phyloP scores from a whole-genome alignment of 2,888 invertebrate genomes.

The Chloromyia formosa region DNA sequence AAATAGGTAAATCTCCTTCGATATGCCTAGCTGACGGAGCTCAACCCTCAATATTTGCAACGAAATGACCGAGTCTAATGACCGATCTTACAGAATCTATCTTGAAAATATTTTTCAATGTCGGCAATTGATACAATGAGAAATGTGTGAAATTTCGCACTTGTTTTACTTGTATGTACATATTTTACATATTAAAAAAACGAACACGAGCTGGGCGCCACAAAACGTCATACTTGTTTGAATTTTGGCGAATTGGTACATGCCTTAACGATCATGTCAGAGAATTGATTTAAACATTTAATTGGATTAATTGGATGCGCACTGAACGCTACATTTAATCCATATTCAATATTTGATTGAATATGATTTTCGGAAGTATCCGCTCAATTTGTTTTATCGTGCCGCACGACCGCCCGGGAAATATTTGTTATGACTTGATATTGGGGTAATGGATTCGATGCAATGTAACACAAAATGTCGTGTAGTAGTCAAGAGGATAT shows the following conservation, averaged over 20 bases:
- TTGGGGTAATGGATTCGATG: too few relatives aligned
- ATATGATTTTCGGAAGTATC: constrained; percentile 23
- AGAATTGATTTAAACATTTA: not conserved
- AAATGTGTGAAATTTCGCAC: not conserved
- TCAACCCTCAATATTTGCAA: too few relatives aligned
- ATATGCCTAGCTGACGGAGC: too few relatives aligned
- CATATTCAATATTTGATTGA: not conserved
- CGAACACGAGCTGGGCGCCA: not conserved
- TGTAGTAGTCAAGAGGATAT: too few relatives aligned
- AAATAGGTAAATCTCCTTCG: too few relatives aligned
- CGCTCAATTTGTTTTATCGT: constrained; percentile 26
- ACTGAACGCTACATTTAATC: constrained; percentile 14
- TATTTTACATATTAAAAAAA: too few relatives aligned
- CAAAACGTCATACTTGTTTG: not conserved
- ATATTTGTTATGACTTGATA: too few relatives aligned
- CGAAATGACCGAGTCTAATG: too few relatives aligned
- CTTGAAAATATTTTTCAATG: not conserved
- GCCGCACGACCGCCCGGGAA: too few relatives aligned
- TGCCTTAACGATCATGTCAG: constrained; percentile 6
- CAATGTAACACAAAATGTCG: too few relatives aligned
- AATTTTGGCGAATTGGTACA: not conserved
- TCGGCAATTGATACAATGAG: not conserved
- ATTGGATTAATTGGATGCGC: not conserved
- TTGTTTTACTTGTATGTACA: too few relatives aligned
- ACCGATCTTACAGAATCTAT: too few relatives aligned